A percentile compares a stretch with the other conserved stretches of the same genome.
These are phyloP conservation scores for Henricia sp. DNA, from an alignment of 53 echinoderm and acorn worm genomes.

Conservation along the genomic window DNA sequence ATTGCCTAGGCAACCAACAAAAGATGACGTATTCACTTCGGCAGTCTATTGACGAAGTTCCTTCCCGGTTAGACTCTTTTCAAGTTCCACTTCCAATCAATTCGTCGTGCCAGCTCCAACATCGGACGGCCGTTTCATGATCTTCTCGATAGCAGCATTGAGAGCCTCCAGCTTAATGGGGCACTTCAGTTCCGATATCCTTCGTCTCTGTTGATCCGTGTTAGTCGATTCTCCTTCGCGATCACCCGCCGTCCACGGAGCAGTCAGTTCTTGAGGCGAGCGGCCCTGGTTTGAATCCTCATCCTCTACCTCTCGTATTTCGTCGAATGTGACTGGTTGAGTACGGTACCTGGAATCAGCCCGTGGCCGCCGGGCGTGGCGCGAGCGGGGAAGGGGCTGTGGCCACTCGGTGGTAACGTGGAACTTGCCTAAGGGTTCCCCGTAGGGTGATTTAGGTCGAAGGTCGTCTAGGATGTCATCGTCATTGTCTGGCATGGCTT, in stretches of 20 bases:
- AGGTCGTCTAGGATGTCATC: constrained; percentile 40
- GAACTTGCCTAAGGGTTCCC: constrained; percentile 60
- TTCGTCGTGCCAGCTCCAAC: no score
- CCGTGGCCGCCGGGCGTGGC: constrained; percentile 48
- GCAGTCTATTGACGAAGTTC: no score
- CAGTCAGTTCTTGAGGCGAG: constrained; percentile 19
- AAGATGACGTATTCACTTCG: no score
- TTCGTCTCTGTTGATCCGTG: not conserved
- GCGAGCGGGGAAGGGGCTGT: constrained; percentile 54
- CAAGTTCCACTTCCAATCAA: no score
- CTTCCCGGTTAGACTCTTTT: no score
- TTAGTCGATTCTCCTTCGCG: no score
- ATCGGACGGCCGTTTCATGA: constrained; percentile 28
- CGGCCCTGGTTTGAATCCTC: constrained; percentile 45
- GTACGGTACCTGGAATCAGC: constrained; percentile 55
- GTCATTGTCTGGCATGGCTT: constrained; percentile 15
- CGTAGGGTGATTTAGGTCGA: constrained; percentile 60
- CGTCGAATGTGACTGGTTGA: constrained; percentile 67
- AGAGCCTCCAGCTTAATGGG: constrained; percentile 55
- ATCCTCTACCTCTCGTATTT: constrained; percentile 67
- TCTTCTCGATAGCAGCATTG: constrained; percentile 59
- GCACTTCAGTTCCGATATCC: constrained; percentile 46
- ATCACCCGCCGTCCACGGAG: constrained; percentile 6
- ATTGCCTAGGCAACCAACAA: no score
- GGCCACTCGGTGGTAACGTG: constrained; percentile 63